Conservation (phyloP, 2,797 vertebrate species). For the Zenarchopterus dispar region DNA sequence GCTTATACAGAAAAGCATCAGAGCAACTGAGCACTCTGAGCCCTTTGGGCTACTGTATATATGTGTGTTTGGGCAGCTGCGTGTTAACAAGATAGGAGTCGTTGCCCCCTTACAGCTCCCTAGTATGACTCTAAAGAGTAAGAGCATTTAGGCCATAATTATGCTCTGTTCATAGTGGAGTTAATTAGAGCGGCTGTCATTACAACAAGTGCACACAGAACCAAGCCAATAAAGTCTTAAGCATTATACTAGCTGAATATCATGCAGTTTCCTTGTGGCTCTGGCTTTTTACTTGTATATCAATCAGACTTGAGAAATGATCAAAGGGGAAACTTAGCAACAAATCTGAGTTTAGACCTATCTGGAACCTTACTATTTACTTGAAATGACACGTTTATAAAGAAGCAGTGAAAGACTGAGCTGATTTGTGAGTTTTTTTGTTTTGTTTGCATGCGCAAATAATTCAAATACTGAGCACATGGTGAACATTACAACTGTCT, state of each 20-base stretch:
- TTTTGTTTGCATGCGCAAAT: too few relatives aligned
- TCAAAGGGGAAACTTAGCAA: slow-evolving; percentile 45
- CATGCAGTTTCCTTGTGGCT: slow-evolving; percentile 25
- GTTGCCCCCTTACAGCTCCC: slow-evolving; percentile 33
- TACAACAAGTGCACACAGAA: slow-evolving; percentile 54
- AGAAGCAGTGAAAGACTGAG: too few relatives aligned
- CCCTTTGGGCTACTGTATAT: slow-evolving; percentile 15
- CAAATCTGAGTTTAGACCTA: slow-evolving; percentile 35
- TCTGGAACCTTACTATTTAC: background rate
- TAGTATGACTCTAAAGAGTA: slow-evolving; percentile 48
- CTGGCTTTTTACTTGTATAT: slow-evolving; percentile 36
- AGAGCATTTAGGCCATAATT: slow-evolving; percentile 68
- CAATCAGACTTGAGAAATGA: slow-evolving; percentile 38
- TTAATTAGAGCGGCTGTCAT: slow-evolving; percentile 74
- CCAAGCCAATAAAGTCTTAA: slow-evolving; percentile 37
- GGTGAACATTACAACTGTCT: too few relatives aligned
- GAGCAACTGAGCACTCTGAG: slow-evolving; percentile 44
- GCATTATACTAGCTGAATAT: slow-evolving; percentile 59
- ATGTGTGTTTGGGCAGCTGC: slow-evolving; percentile 9
- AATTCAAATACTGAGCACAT: too few relatives aligned
- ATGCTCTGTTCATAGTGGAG: slow-evolving; percentile 60
- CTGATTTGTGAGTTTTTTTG: too few relatives aligned
- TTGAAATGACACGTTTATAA: too few relatives aligned
- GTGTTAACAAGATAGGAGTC: slow-evolving; percentile 35
- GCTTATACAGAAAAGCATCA: slow-evolving; percentile 42